These are phyloP conservation scores for Drosophila santomea DNA, from an alignment of 1,140 invertebrate species.

Conservation along the genomic window DNA sequence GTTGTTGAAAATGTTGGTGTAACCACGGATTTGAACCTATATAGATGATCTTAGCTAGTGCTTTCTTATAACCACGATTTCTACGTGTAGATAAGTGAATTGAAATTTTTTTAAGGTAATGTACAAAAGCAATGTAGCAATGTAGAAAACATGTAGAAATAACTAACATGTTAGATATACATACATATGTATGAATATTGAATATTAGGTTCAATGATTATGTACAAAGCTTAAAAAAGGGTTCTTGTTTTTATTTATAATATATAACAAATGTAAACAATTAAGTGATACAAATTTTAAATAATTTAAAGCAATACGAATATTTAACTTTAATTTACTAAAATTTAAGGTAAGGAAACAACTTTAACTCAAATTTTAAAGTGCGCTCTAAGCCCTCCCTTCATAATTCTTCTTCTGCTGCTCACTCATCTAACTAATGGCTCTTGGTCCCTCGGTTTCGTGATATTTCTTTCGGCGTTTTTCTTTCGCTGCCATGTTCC, in stretches of 20 bases:
- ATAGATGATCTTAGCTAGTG: no score
- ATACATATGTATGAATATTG: no score
- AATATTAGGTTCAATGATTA: no score
- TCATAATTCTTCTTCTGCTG: conserved; percentile 18
- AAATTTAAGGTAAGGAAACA: no score
- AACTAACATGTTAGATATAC: no score
- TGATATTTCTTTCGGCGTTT: conserved; percentile 10
- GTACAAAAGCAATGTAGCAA: no score
- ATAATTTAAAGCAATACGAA: no score
- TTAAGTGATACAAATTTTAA: not conserved
- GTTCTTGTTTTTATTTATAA: no score
- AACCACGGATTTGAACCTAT: conserved; percentile 2
- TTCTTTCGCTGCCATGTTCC: conserved; percentile 43
- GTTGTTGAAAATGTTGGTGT: not conserved
- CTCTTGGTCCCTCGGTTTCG: not conserved
- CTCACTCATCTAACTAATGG: conserved; percentile 47
- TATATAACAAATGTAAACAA: not conserved
- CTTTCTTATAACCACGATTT: not conserved
- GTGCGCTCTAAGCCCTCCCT: conserved; percentile 1
- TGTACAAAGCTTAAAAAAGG: no score
- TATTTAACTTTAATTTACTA: no score
- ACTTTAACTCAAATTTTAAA: conserved; percentile 12
- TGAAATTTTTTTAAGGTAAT: no score
- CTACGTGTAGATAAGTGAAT: not conserved
- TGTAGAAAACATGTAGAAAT: no score